Evolutionary conservation across 1,140 invertebrate species (phyloP), one percentile per base, ranked within the genome.

Genomic region (Pinna nobilis): DNA sequence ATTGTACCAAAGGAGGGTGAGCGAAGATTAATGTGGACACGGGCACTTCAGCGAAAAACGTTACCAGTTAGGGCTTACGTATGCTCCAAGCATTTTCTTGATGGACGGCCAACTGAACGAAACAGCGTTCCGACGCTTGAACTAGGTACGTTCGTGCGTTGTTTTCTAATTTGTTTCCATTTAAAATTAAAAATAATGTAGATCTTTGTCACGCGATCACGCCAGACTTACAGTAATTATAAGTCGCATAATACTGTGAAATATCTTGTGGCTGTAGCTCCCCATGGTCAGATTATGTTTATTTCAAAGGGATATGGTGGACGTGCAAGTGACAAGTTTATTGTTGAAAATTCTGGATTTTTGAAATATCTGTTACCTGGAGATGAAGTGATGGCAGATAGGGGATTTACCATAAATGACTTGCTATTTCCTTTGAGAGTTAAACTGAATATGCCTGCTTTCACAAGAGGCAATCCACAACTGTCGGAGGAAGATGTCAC

Each of bases 401-500:
- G n/a, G n/a, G n/a, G n/a, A n/a, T n/a, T n/a, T n/a, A n/a, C n/a
- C n/a, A 70, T 75, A 1, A 39, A 50, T 35, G 65, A 70, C 11
- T 51, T 61, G 23, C 25, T 75, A 41, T 53, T 67, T 49, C 41
- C 41, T 4, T 7, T 5, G 6, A 35, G 6, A 59, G 65, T 50
- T 41, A 35, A 68, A 55, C n/a, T 74, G 13, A 47, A 67, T 28
- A 74, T 74, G 2, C 71, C 71, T 20, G 71, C 71, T 13, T 74
- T 74, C 33, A 68, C 71, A 41, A 66, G 50, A 44, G 47, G 68
- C 20, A n/a, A n/a, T n/a, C 23, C 55, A 9, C 76, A 77, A 61
- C 84, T 87, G 61, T 64, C 79, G 37, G 60, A 67, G 30, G 67
- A 76, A 44, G 75, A 85, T 76, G 78, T 83, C n/a, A 75, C 78